Conservation (phyloP, 2,113 vertebrate species). For the Leiothrix lutea region DNA sequence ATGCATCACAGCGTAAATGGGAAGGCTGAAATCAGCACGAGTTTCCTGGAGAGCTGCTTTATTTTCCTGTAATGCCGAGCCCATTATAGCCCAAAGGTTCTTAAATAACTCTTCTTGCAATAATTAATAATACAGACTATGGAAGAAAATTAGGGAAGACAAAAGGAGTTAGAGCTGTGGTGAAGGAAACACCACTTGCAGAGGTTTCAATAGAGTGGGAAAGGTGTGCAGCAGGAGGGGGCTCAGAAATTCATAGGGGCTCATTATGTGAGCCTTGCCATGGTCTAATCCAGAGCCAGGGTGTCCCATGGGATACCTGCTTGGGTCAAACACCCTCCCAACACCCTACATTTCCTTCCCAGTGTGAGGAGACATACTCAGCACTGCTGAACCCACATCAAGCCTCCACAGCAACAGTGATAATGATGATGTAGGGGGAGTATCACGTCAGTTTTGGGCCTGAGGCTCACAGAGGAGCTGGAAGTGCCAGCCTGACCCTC, state of each 20-base stretch:
- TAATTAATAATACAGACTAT: conserved; percentile 35
- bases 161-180: not conserved
- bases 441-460: not conserved
- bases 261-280: not conserved
- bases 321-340: not conserved
- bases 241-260: not conserved
- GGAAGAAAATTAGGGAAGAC: conserved; percentile 41
- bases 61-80: conserved; percentile 45
- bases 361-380: not conserved
- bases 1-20: conserved; percentile 50
- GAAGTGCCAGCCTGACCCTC: not conserved
- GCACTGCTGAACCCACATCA: not conserved
- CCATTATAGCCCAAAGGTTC: conserved; percentile 61
- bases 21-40: conserved; percentile 64
- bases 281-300: not conserved
- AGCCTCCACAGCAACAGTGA: not conserved
- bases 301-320: not conserved
- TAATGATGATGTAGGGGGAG: not conserved
- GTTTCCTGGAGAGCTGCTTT: conserved; percentile 65
- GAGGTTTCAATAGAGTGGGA: not conserved
- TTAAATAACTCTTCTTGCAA: conserved; percentile 64
- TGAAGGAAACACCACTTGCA: not conserved
- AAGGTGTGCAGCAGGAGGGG: not conserved
- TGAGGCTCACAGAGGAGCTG: not conserved
- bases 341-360: not conserved